These are phyloP conservation scores for Nephrocerus scutellatus DNA, from an alignment of 2,888 invertebrate genomes.

Conservation along the genomic window DNA sequence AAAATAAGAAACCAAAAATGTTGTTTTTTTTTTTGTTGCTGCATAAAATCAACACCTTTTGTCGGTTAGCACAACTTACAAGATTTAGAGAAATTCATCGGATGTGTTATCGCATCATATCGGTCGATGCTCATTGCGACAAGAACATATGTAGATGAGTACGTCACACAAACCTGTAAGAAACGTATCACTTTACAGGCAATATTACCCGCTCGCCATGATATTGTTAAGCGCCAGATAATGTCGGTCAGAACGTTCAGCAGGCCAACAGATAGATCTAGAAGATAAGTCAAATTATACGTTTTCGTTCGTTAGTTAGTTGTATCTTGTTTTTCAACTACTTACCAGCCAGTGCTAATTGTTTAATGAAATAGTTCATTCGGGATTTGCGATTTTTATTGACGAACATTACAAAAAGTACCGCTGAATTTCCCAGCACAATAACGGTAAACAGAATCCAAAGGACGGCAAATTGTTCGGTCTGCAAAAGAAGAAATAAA, in stretches of 20 bases:
- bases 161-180: conserved; percentile 80
- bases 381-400: conserved; percentile 81
- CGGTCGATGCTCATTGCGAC: conserved; percentile 88
- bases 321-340: background rate
- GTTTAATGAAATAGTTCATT: conserved; percentile 94
- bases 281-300: conserved; percentile 34
- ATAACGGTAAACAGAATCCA: conserved; percentile 80
- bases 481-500: conserved; percentile 53
- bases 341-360: conserved; percentile 85
- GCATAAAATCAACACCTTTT: background rate
- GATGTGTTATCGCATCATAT: conserved; percentile 88
- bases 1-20: too few species aligned
- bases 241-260: conserved; percentile 86
- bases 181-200: conserved; percentile 84
- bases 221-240: conserved; percentile 79
- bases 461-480: conserved; percentile 78
- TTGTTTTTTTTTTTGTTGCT: conserved; percentile 5
- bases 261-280: conserved; percentile 83
- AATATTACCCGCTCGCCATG: conserved; percentile 82
- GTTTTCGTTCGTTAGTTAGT: background rate
- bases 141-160: conserved; percentile 86
- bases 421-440: conserved; percentile 78
- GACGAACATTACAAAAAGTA: conserved; percentile 74
- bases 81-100: conserved; percentile 91
- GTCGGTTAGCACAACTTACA: conserved; percentile 60